phyloP scores from a whole-genome alignment of 2,797 vertebrate species.

The Onychomys arenicola region DNA sequence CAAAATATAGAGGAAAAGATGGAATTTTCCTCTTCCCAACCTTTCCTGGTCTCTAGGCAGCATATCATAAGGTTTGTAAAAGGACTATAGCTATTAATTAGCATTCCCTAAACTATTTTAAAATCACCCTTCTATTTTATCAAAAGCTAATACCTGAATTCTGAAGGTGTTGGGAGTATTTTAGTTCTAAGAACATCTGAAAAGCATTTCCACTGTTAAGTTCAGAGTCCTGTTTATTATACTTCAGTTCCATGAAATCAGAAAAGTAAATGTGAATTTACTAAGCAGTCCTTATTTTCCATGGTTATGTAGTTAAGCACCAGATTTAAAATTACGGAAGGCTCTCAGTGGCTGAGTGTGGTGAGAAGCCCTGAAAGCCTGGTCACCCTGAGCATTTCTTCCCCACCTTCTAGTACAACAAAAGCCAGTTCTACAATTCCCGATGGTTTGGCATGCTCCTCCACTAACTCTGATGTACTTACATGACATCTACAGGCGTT shows the following conservation, averaged over 20 bases:
- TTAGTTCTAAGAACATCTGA: constrained; percentile 48
- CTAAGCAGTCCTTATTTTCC: constrained; percentile 35
- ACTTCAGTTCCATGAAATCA: constrained; percentile 36
- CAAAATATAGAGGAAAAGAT: constrained; percentile 73
- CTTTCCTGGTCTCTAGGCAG: constrained; percentile 75
- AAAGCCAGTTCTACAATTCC: not conserved
- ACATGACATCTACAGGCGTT: not conserved
- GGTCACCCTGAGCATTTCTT: not conserved
- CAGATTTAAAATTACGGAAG: constrained; percentile 55
- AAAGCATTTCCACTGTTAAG: constrained; percentile 67
- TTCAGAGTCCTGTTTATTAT: constrained; percentile 48
- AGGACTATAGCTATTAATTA: constrained; percentile 74
- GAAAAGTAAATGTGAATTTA: constrained; percentile 25
- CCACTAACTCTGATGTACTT: not conserved
- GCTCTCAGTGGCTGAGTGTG: not conserved
- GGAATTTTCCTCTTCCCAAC: constrained; percentile 72
- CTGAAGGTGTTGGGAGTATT: constrained; percentile 51
- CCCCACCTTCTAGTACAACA: not conserved
- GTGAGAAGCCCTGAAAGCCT: not conserved
- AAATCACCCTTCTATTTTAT: constrained; percentile 69
- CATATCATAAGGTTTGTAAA: constrained; percentile 71
- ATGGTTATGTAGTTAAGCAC: constrained; percentile 46
- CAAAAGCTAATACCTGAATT: constrained; percentile 65
- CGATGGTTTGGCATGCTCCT: not conserved
- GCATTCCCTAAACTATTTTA: constrained; percentile 72